A percentile compares a stretch with the other conserved stretches of the same genome.
phyloP scores from a whole-genome alignment of 2,888 invertebrate species.

The Marasmarcha lunaedactyla region DNA sequence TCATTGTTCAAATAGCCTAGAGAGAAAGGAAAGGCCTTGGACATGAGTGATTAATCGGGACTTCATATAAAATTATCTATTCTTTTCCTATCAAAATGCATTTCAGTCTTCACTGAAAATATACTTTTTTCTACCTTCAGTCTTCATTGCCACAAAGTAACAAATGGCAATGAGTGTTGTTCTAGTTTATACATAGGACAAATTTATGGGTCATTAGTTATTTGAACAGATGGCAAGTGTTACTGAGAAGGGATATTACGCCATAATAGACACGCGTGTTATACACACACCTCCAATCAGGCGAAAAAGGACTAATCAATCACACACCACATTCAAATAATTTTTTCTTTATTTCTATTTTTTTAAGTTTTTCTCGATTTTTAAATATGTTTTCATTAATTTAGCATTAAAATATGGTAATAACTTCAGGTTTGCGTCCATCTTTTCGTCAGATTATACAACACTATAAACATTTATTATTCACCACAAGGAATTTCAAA shows the following conservation, averaged over 20 bases:
- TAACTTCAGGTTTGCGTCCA: constrained; percentile 62
- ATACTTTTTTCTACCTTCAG: constrained; percentile 38
- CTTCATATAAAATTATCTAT: constrained; percentile 34
- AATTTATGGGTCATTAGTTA: constrained; percentile 11
- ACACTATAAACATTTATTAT: constrained; percentile 39
- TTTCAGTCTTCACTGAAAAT: constrained; percentile 43
- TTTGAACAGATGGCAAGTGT: constrained; percentile 58
- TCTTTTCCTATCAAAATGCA: constrained; percentile 53
- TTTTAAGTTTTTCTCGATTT: constrained; percentile 50
- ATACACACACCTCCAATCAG: constrained; percentile 13
- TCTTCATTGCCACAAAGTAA: constrained; percentile 24
- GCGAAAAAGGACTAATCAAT: constrained; percentile 50
- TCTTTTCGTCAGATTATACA: constrained; percentile 45
- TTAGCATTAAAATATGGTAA: constrained; percentile 70
- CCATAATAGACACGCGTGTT: constrained; percentile 14
- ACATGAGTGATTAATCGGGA: constrained; percentile 22
- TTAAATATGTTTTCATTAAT: constrained; percentile 56
- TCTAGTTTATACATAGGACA: constrained; percentile 8
- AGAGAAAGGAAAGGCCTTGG: constrained; percentile 54
- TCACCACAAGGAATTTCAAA: constrained; percentile 35
- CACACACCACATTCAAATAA: constrained; percentile 64
- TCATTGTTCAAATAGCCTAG: constrained; percentile 48
- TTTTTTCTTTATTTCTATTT: constrained; percentile 64
- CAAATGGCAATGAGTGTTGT: constrained; percentile 8
- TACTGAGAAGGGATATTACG: constrained; percentile 41